Base-by-base conservation (phyloP, 2,797 vertebrate genomes). In the Ambastaia sidthimunki region DNA sequence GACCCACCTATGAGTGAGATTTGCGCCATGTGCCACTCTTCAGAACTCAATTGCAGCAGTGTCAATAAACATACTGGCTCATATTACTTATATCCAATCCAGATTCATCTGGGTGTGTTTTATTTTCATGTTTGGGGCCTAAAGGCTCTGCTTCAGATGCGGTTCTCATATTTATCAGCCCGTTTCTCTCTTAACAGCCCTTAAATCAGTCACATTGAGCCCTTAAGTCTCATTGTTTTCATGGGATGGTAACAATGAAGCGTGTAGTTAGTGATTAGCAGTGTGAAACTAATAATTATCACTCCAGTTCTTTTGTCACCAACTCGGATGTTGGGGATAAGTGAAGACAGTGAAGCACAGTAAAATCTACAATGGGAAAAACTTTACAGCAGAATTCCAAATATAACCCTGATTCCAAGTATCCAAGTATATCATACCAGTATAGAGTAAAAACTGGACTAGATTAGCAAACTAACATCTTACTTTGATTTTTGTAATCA, bases 61-160 rank as follows among this genome's bases (percentile, higher is more conserved):
- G 75, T 78, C 70, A 78, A 81, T 78, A 84, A 71, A 80, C 65
- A 84, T 73, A 44, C 52, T 71, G 67, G 71, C 54, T 84, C 60
- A 71, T 80, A 84, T 80, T n/a, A n/a, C n/a, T n/a, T n/a, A n/a
- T n/a, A n/a, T 57, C 28, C 60, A 57, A 54, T 74, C 60, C 31
- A 78, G 69, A 74, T 78, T 68, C 62, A 54, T 73, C 75, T 60
- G 69, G 52, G 55, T 74, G 75, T 82, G 80, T 63, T 73, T 71
- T 34, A 47, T 82, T 72, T 62, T 13, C 4, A 4, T 68, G 41
- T 54, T 63, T 50, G 10, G 18, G 68, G 12, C 69, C 47, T 18
- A 79, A 73, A 77, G 47, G 28, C 65, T 71, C 71, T 78, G 75
- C 21, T 25, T 71, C 44, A 47, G 28, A 81, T 28, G 16, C 72